Percentiles rank a stretch among this genome's conserved stretches.
These are phyloP conservation scores for Meghimatium bilineatum DNA, from an alignment of 2,888 invertebrate species.

Conservation along the genomic window DNA sequence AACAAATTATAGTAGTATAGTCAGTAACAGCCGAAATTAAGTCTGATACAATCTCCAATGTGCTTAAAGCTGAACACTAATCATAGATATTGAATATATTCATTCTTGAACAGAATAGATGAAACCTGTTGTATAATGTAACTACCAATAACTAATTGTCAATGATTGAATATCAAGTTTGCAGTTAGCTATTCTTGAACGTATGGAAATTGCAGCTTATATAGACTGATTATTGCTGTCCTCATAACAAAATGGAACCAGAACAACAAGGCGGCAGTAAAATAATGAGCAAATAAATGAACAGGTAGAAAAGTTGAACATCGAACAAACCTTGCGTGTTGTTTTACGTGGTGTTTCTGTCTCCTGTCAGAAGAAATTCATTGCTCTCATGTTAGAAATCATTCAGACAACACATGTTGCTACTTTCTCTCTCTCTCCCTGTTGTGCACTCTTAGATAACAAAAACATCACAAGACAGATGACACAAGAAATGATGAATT, in stretches of 20 bases:
- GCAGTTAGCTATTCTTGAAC: neutral
- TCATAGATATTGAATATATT: too few species aligned
- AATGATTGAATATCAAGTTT: neutral
- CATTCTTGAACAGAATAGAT: too few species aligned
- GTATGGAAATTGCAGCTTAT: neutral
- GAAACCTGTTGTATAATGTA: too few species aligned
- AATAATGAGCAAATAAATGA: neutral
- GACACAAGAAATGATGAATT: too few species aligned
- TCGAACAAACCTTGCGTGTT: constrained; percentile 26
- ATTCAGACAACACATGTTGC: neutral
- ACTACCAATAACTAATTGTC: neutral
- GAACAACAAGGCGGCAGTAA: neutral
- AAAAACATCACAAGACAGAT: too few species aligned
- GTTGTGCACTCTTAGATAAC: too few species aligned
- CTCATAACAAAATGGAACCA: neutral
- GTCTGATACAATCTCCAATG: neutral
- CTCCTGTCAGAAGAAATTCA: constrained; percentile 22
- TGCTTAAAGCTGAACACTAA: neutral
- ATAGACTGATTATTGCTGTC: neutral
- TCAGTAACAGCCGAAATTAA: neutral
- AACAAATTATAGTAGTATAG: neutral
- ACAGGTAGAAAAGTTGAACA: neutral
- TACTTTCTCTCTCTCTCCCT: neutral
- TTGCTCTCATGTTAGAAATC: neutral
- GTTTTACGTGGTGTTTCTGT: constrained; percentile 26